Base-by-base conservation (phyloP, 1,140 invertebrate genomes). In the Sinonovacula constricta region DNA sequence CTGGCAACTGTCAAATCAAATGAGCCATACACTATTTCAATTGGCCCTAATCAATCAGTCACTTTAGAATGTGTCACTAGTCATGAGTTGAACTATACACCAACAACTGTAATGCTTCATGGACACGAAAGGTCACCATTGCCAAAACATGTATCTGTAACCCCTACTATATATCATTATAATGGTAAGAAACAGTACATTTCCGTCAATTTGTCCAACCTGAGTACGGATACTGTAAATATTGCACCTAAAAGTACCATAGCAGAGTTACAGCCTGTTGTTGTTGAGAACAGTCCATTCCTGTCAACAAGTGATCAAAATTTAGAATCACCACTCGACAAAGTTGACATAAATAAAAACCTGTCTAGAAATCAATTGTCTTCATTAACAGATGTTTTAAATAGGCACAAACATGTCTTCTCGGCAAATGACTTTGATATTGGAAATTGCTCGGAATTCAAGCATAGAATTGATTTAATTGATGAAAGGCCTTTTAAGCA, bases 261-360 rank as follows among this genome's bases (percentile, higher is more conserved):
- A 18, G 31, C 26, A 63, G 70, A 72, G 34, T 33, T 72, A 12
- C 59, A 75, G 33, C 71, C 39, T 30, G 71, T 72, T 14, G 28
- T 5, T 12, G 7, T 57, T 14, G 69, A 72, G 0, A 12, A 34
- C n/a, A n/a, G n/a, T n/a, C n/a, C n/a, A n/a, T n/a, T n/a, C n/a
- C n/a, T n/a, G n/a, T n/a, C n/a, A n/a, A n/a, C n/a, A n/a, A n/a
- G n/a, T n/a, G n/a, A n/a, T n/a, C n/a, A n/a, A n/a, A n/a, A n/a
- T n/a, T n/a, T n/a, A n/a, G n/a, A n/a, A n/a, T n/a, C n/a, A n/a
- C n/a, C n/a, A n/a, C n/a, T n/a, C n/a, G n/a, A n/a, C n/a, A n/a
- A n/a, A n/a, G n/a, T n/a, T n/a, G n/a, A n/a, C n/a, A n/a, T n/a
- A n/a, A n/a, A n/a, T n/a, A n/a, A n/a, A n/a, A n/a, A 12, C 10